A percentile compares a stretch with the other conserved stretches of the same genome.
Conservation (phyloP, 2,797 vertebrate species). For the Adelosebastes latens region DNA sequence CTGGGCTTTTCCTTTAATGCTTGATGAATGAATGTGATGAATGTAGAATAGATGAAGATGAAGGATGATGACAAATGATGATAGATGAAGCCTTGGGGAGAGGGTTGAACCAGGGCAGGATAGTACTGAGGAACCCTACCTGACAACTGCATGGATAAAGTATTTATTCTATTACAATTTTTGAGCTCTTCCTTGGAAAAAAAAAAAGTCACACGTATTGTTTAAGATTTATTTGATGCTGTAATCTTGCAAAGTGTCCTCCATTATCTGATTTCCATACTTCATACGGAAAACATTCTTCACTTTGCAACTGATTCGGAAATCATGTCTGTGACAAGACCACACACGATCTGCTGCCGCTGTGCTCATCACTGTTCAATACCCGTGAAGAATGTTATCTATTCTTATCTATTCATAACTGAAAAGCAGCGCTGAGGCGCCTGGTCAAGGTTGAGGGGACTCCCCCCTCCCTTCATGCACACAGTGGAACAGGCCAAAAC, state of each 20-base stretch:
- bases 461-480: background rate
- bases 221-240: background rate
- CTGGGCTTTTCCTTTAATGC: background rate
- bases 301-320: conserved; percentile 25
- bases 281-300: background rate
- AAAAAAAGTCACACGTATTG: background rate
- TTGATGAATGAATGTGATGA: conserved; percentile 30
- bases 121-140: background rate
- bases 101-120: background rate
- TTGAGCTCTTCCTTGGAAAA: background rate
- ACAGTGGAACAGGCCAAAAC: conserved; percentile 57
- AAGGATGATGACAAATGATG: conserved; percentile 24
- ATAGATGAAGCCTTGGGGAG: conserved; percentile 21
- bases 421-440: conserved; percentile 47
- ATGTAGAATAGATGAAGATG: conserved; percentile 18
- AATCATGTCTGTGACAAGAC: conserved; percentile 40
- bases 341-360: conserved; percentile 35
- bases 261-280: background rate
- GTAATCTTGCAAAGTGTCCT: background rate
- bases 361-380: conserved; percentile 38
- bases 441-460: conserved; percentile 72
- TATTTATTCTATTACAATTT: background rate
- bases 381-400: conserved; percentile 67
- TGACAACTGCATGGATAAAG: background rate
- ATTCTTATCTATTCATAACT: conserved; percentile 71